Evolutionary conservation across 2,888 invertebrate species (phyloP).

Genomic region (Strigamia crassipes): DNA sequence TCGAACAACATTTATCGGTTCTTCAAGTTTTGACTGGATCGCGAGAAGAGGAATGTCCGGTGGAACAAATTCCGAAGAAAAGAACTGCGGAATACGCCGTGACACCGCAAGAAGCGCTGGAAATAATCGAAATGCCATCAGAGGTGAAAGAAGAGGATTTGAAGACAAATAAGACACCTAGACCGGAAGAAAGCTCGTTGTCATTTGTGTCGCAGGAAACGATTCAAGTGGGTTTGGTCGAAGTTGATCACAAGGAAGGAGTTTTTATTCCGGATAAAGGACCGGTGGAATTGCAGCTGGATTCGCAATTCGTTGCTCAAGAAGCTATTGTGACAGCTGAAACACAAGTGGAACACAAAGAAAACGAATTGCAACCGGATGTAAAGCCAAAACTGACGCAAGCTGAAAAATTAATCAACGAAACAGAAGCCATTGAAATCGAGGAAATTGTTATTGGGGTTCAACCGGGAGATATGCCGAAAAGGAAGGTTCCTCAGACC

Average conservation of each 20-base stretch:
- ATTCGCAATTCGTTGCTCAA: slow-evolving; percentile 2
- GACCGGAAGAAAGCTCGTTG: slow-evolving; percentile 39
- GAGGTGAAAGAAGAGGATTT: slow-evolving; percentile 44
- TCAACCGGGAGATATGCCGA: slow-evolving; percentile 49
- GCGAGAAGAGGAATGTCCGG: slow-evolving; percentile 33
- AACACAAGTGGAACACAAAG: slow-evolving; percentile 42
- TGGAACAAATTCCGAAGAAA: slow-evolving; percentile 19
- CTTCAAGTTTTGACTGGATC: neutral
- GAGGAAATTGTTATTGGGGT: slow-evolving; percentile 50
- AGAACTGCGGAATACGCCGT: neutral
- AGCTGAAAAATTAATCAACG: slow-evolving; percentile 47
- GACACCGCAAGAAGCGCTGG: slow-evolving; percentile 36
- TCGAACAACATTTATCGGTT: slow-evolving; percentile 36
- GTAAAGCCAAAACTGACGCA: slow-evolving; percentile 42
- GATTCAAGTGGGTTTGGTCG: slow-evolving; percentile 50
- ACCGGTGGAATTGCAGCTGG: slow-evolving; percentile 29
- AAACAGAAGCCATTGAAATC: slow-evolving; percentile 50
- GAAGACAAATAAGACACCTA: neutral
- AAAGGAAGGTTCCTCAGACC: slow-evolving; percentile 46
- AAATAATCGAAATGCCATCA: slow-evolving; percentile 44
- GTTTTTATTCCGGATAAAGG: slow-evolving; percentile 47
- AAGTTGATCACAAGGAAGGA: slow-evolving; percentile 50
- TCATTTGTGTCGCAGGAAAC: slow-evolving; percentile 50
- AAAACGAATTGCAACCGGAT: slow-evolving; percentile 32
- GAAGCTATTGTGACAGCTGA: neutral